Base-by-base conservation (phyloP, 2,888 invertebrate species). In the Ophion ellenae region DNA sequence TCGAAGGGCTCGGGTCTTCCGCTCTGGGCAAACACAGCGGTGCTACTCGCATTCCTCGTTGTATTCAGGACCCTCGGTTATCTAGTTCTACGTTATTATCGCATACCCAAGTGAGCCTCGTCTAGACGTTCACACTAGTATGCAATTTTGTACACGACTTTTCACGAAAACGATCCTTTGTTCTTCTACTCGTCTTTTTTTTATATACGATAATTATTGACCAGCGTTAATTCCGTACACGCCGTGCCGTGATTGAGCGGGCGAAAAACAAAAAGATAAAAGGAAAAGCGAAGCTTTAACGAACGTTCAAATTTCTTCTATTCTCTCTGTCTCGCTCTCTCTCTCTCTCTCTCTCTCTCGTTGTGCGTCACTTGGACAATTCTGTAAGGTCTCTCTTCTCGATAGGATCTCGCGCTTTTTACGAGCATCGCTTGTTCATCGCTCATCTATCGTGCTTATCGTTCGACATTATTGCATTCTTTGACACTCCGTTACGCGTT, bases 61-160 rank as follows among this genome's bases (percentile, higher is more conserved):
- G 95, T 96, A 89, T 97, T 97, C 94, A 95, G 97, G 88, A 94
- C 96, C 79, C 94, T 97, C 87, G 97, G 97, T 87, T 97, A 97
- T 93, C 94, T 96, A 88, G 97, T 97, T 87, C 94, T 97, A 89
- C 96, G 97, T 89, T 97, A 96, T 92, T 95, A 96, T 92, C 95
- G 96, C 90, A 95, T 96, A 92, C 96, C 96, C 89, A 96, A 96
- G 95, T 96, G 95, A 95, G 88, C 86, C 14, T 17, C 78, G 79
- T 53, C 63, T 61, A 36, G 77, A 53, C 84, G 85, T 84, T 84
- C 88, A 84, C 87, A 83, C 71, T 87, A 87, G 88, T 88, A 88
- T 89, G 82, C 85, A 89, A 87, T 89, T 89, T 88, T 89, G 84
- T 89, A 88, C 88, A 82, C 89, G 86, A 89, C 80, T 89, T 87